Conservation (phyloP, 2,797 vertebrate genomes). For the Podargus strigoides region DNA sequence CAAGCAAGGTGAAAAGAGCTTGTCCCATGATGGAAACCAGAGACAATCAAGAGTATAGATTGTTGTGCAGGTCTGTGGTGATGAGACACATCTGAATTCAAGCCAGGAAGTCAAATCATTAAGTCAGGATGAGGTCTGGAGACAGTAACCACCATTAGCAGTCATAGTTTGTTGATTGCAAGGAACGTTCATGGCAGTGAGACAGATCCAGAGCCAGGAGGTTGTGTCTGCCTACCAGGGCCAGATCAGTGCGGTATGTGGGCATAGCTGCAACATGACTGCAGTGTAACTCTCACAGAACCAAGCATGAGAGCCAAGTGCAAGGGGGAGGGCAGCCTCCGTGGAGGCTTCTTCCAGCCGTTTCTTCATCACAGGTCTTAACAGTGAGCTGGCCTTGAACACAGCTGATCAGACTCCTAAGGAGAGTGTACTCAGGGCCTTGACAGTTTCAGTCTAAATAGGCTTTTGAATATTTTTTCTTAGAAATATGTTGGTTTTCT, state of each 20-base stretch:
- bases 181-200: background rate
- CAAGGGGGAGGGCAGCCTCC: background rate
- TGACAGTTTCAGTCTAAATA: background rate
- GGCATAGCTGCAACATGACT: background rate
- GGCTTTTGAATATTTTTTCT: background rate
- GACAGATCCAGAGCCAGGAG: background rate
- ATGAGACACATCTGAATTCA: background rate
- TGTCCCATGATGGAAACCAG: background rate
- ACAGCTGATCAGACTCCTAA: background rate
- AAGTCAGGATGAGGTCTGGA: background rate
- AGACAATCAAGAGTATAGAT: background rate
- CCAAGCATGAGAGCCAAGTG: background rate
- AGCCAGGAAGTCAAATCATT: background rate
- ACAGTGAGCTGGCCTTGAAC: background rate
- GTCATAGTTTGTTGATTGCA: too few species aligned
- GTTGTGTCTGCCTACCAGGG: accelerated
- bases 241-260: accelerated
- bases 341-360: background rate
- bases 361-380: background rate
- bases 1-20: too few species aligned
- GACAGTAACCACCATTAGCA: background rate
- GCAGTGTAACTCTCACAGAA: background rate
- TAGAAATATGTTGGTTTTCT: background rate
- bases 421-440: background rate
- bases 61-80: background rate